Base-by-base conservation (phyloP, 2,797 vertebrate genomes). In the Acrossocheilus fasciatus region DNA sequence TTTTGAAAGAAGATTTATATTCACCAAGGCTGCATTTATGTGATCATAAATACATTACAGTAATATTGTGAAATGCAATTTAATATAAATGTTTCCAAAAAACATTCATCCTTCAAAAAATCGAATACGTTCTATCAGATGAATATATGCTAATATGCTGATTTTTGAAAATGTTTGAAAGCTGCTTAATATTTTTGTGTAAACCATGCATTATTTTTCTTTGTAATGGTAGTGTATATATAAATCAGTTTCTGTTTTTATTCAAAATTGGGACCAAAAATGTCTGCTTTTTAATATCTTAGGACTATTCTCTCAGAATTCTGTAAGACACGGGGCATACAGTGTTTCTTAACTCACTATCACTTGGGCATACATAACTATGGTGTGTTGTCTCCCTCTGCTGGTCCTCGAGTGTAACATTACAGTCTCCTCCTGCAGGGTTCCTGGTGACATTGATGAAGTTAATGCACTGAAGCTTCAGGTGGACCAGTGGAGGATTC, bases 401-500 rank as follows among this genome's bases (percentile, higher is more conserved):
- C 91, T 94, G 95, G 93, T 75, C 47, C 4, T 39, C 10, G 3
- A 36, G 8, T 85, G 86, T 91, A 92, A 93, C 81, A 81, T 83
- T 36, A 12, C 0, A 7, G 1, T 39, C 82, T 75, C 76, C 39
- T 82, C 68, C 77, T 86, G 64, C 93, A 98, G 97, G 89, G 95
- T 98, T 81, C 97, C 97, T 64, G 97, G 97, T 83, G 97, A 98
- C 92, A 98, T 98, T 7, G 97, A 98, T 89, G 97, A 98, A 91
- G 97, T 98, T 82, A 98, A 98, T 52, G 97, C 97, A 0, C 66
- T 98, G 92, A 98, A 98, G 93, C 93, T 98, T 78, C 97, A 98
- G 84, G 97, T 98, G 68, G 97, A 98, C 91, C 97, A 97, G 91
- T 98, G 97, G 97, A 96, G 96, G 89, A 97, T 98, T 88, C 97